Evolutionary conservation across 2,113 vertebrate genomes (phyloP).

Genomic region (Tachysurus vachellii): DNA sequence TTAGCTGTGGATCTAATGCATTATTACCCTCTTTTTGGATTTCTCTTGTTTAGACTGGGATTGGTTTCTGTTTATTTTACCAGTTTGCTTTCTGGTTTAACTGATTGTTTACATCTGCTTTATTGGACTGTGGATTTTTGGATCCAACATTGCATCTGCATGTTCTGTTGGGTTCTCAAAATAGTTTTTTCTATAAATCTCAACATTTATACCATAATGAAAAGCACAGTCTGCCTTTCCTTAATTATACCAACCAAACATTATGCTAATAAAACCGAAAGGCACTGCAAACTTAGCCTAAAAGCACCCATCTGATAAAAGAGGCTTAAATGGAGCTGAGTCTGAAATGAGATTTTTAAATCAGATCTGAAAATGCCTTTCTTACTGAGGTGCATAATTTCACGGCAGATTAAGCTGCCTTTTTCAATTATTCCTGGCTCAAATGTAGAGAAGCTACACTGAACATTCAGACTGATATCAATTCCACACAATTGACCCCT

Average conservation of each 20-base stretch:
- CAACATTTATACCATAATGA: neutral
- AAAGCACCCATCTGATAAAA: constrained; percentile 28
- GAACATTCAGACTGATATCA: neutral
- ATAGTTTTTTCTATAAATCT: neutral
- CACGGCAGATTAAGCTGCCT: constrained; percentile 6
- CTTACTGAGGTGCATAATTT: constrained; percentile 24
- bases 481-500: constrained; percentile 11
- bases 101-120: neutral
- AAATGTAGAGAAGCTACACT: constrained; percentile 7
- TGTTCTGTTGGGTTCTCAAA: neutral
- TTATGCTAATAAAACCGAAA: constrained; percentile 16
- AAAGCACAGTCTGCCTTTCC: constrained; percentile 3
- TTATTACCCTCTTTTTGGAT: neutral
- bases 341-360: constrained; percentile 22
- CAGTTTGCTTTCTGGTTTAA: neutral
- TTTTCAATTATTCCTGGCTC: constrained; percentile 24
- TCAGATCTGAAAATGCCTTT: constrained; percentile 15
- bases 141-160: neutral
- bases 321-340: constrained; percentile 14
- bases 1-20: neutral
- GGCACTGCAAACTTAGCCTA: neutral
- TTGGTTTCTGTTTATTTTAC: neutral
- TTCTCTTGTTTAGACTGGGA: neutral
- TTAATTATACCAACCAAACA: constrained; percentile 14
- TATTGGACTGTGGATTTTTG: neutral